Percentiles rank a stretch among this genome's conserved stretches.
These are phyloP conservation scores for Aphelenchoides fujianensis DNA, from an alignment of 1,140 invertebrate genomes.

Conservation along the genomic window DNA sequence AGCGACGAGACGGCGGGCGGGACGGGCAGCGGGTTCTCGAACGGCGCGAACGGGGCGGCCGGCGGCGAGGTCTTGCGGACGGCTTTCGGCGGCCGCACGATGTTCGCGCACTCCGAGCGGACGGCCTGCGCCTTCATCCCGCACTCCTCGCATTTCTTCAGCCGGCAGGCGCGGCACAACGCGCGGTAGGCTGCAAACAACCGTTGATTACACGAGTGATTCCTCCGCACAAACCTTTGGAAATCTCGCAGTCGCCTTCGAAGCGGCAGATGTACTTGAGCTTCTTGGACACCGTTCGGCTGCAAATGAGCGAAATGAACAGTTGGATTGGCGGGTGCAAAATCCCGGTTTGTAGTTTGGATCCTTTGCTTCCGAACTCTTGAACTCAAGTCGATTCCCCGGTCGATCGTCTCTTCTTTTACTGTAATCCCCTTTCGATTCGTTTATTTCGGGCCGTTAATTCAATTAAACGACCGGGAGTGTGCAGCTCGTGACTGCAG, in stretches of 20 bases:
- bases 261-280: constrained; percentile 39
- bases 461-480: too few relatives aligned
- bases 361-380: not conserved
- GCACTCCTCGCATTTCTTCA: constrained; percentile 28
- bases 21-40: constrained; percentile 5
- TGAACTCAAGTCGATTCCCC: not conserved
- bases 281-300: constrained; percentile 33
- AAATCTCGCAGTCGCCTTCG: constrained; percentile 36
- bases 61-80: not conserved
- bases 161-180: constrained; percentile 33
- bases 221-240: constrained; percentile 24
- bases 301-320: constrained; percentile 18
- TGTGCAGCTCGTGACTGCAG: too few relatives aligned
- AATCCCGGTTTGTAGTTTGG: not conserved
- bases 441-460: not conserved
- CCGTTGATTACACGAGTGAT: not conserved
- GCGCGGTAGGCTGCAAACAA: constrained; percentile 30
- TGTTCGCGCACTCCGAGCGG: constrained; percentile 26
- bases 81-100: constrained; percentile 30
- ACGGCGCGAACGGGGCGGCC: not conserved
- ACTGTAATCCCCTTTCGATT: not conserved
- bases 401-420: not conserved
- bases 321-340: too few relatives aligned
- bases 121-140: constrained; percentile 38
- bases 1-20: not conserved